phyloP scores from a whole-genome alignment of 2,888 invertebrate genomes.

The Melolontha melolontha region DNA sequence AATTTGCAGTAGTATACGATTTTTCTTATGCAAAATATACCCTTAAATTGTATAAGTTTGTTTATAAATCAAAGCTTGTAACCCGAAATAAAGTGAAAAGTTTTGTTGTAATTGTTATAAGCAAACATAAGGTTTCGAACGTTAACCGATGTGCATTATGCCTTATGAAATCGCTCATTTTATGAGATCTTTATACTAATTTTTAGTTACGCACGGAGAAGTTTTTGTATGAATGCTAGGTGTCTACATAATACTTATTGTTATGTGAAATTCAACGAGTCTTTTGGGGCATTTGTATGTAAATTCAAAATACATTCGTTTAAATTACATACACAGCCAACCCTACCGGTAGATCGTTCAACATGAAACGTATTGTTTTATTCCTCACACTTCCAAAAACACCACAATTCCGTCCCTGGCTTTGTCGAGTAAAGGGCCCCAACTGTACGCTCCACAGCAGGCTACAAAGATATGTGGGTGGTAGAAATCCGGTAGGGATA shows the following conservation, averaged over 20 bases:
- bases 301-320: slow-evolving; percentile 25
- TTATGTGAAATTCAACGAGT: slow-evolving; percentile 9
- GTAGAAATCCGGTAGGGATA: slow-evolving; percentile 43
- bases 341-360: slow-evolving; percentile 13
- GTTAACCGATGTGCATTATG: neutral
- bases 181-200: too few relatives aligned
- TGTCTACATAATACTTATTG: slow-evolving; percentile 6
- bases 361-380: slow-evolving; percentile 33
- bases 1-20: too few relatives aligned
- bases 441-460: slow-evolving; percentile 45
- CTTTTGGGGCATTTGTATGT: neutral
- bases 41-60: too few relatives aligned
- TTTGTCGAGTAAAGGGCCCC: slow-evolving; percentile 36
- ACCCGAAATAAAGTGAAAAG: too few relatives aligned
- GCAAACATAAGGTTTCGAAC: too few relatives aligned
- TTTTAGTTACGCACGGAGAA: too few relatives aligned
- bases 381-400: slow-evolving; percentile 28
- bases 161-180: neutral
- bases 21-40: too few relatives aligned
- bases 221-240: neutral
- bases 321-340: slow-evolving; percentile 12
- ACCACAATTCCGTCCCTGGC: slow-evolving; percentile 29
- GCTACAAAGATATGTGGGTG: slow-evolving; percentile 50
- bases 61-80: too few relatives aligned
- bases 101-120: too few relatives aligned